A percentile compares a stretch with the other conserved stretches of the same genome.
These are phyloP conservation scores for Cavia porcellus DNA, from an alignment of 2,113 vertebrate species.

Conservation along the genomic window DNA sequence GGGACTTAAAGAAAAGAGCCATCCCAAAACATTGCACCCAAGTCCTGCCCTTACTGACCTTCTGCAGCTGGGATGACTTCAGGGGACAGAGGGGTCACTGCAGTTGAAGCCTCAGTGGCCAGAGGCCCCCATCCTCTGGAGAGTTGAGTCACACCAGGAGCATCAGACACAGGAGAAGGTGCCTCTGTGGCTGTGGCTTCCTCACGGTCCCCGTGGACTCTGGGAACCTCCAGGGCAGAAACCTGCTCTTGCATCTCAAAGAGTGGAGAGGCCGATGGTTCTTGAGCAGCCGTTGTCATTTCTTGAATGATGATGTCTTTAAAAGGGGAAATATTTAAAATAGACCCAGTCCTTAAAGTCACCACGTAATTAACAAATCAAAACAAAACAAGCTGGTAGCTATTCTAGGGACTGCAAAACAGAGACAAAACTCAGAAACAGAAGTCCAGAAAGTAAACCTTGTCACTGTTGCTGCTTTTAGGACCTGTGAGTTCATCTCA, in stretches of 20 bases:
- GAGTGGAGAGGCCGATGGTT: constrained; percentile 65
- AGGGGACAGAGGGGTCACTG: neutral
- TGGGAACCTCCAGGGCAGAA: constrained; percentile 52
- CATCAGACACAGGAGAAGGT: neutral
- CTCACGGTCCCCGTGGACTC: neutral
- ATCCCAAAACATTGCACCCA: neutral
- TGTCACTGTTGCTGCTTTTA: neutral
- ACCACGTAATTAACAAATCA: neutral
- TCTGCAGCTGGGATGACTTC: constrained; percentile 29
- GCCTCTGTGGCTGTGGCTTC: constrained; percentile 67
- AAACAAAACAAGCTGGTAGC: neutral
- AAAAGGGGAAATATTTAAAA: constrained; percentile 57
- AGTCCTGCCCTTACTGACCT: constrained; percentile 81
- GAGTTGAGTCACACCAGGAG: constrained; percentile 65
- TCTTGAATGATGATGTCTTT: constrained; percentile 80
- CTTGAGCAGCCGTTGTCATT: constrained; percentile 70
- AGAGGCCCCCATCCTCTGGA: constrained; percentile 47
- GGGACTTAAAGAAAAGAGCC: neutral
- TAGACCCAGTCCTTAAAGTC: neutral
- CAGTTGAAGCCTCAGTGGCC: constrained; percentile 47
- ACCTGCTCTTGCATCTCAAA: constrained; percentile 35
- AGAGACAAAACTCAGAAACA: constrained; percentile 16
- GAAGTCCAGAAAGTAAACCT: neutral
- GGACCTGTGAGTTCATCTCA: neutral
- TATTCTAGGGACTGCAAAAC: neutral